Evolutionary conservation across 2,888 invertebrate genomes (phyloP).

Genomic region (Drosophila pseudotalamancana): DNA sequence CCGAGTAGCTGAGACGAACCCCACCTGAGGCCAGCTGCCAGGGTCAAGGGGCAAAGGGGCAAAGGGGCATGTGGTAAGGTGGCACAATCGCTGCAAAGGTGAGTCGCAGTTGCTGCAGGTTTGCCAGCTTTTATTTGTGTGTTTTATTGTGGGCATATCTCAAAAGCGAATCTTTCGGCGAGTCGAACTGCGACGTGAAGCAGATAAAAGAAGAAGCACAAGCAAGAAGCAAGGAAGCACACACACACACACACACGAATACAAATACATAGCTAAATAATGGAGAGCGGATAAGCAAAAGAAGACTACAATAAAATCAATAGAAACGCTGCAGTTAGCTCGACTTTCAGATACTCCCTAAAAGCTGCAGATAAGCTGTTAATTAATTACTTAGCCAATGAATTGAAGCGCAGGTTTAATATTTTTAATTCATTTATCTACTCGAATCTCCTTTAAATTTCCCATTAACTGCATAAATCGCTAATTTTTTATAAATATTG

Average conservation of each 20-base stretch:
- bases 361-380: background rate
- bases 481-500: too few species aligned
- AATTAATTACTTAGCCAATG: background rate
- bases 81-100: conserved; percentile 57
- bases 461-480: too few species aligned
- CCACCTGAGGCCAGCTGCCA: background rate
- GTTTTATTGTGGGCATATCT: conserved; percentile 79
- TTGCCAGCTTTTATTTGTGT: conserved; percentile 75
- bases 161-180: conserved; percentile 73
- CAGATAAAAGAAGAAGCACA: conserved; percentile 42
- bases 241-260: conserved; percentile 1
- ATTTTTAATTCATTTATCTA: too few species aligned
- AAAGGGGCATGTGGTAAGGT: background rate
- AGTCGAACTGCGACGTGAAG: conserved; percentile 42
- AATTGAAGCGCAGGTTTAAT: too few species aligned
- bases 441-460: too few species aligned
- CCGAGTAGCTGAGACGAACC: conserved; percentile 47
- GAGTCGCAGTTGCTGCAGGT: conserved; percentile 71
- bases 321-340: background rate
- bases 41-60: conserved; percentile 7
- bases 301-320: conserved; percentile 20
- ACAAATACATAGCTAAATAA: conserved; percentile 25
- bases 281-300: conserved; percentile 16
- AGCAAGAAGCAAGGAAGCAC: conserved; percentile 28
- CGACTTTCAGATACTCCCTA: conserved; percentile 2